A percentile compares a stretch with the other conserved stretches of the same genome.
phyloP scores from a whole-genome alignment of 2,888 invertebrate genomes.

The Laspeyria flexula region DNA sequence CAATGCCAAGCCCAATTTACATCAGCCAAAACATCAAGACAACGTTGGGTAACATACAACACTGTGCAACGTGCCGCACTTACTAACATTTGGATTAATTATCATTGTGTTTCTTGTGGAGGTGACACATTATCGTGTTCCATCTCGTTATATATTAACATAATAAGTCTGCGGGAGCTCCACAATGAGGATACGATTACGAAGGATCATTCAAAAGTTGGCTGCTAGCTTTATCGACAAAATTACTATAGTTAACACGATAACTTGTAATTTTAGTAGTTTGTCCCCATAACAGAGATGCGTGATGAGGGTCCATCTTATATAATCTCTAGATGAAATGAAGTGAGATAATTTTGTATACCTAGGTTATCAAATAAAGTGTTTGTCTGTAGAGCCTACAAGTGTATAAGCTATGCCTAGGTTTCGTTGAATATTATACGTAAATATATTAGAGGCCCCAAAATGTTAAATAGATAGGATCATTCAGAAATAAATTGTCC shows the following conservation, averaged over 20 bases:
- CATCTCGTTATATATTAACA: not conserved
- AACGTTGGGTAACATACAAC: constrained; percentile 19
- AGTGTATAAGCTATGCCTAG: constrained; percentile 2
- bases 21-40: constrained; percentile 3
- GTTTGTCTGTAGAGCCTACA: not conserved
- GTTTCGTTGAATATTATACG: constrained; percentile 3
- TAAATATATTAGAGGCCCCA: constrained; percentile 15
- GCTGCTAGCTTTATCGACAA: not conserved
- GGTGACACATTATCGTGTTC: not conserved
- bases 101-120: not conserved
- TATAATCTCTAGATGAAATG: not conserved
- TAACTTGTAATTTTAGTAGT: not conserved
- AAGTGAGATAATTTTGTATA: not conserved
- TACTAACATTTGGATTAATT: constrained; percentile 5
- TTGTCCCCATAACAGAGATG: not conserved
- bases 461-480: constrained; percentile 23
- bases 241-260: not conserved
- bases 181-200: not conserved
- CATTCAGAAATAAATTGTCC: constrained; percentile 39
- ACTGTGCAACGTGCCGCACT: constrained; percentile 6
- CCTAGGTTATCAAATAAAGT: not conserved
- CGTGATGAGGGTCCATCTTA: not conserved
- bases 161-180: not conserved
- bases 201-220: not conserved
- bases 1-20: constrained; percentile 8